These are phyloP conservation scores for Cotesia congregata DNA, from an alignment of 2,888 invertebrate genomes.

Conservation along the genomic window DNA sequence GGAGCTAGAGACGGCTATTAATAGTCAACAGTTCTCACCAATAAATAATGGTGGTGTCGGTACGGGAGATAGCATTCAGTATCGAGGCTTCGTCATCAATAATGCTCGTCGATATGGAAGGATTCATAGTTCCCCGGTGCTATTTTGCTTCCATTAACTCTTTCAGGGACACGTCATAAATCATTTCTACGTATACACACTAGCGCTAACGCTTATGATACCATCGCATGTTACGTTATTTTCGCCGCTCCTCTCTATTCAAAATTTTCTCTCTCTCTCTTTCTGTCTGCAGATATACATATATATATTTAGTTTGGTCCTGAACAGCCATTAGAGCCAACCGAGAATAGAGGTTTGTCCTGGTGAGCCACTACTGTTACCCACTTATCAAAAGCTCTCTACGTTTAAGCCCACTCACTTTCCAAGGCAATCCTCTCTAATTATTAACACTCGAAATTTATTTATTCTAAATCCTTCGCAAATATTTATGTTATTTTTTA, in stretches of 20 bases:
- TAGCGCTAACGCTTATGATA: constrained; percentile 47
- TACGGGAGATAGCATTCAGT: constrained; percentile 48
- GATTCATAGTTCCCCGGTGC: constrained; percentile 59
- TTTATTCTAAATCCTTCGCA: background rate
- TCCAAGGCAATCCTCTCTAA: background rate
- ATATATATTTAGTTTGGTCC: background rate
- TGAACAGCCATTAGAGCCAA: background rate
- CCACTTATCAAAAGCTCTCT: background rate
- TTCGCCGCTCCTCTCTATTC: constrained; percentile 5
- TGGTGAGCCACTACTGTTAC: background rate
- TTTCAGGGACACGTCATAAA: constrained; percentile 58
- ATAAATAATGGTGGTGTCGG: constrained; percentile 54
- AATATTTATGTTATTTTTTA: background rate
- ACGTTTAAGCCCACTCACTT: background rate
- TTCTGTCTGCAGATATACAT: background rate
- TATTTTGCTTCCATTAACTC: constrained; percentile 65
- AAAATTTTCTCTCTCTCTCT: background rate
- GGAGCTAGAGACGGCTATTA: constrained; percentile 40
- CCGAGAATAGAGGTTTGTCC: background rate
- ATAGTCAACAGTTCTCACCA: constrained; percentile 48
- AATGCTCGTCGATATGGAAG: constrained; percentile 58
- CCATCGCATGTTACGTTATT: constrained; percentile 11
- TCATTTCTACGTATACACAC: constrained; percentile 48
- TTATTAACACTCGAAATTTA: background rate
- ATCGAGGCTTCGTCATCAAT: constrained; percentile 57